Base-by-base conservation (phyloP, 1,140 invertebrate species). In the Pseudomyrmex sp. region DNA sequence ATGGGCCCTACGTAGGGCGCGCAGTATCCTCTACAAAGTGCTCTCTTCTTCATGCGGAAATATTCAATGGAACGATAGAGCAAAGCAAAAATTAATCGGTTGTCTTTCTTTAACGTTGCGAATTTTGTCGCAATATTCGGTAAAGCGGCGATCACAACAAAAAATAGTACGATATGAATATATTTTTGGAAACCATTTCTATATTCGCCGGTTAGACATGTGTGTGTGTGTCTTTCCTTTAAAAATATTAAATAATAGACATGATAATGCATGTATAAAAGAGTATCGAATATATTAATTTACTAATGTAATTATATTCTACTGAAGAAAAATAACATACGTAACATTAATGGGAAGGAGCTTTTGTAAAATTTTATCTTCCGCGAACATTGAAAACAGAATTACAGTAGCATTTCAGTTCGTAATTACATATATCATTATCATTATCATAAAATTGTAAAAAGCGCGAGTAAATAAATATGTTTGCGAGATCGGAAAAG, bases 41-140 rank as follows among this genome's bases (percentile, higher is more conserved):
- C 44, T 84, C 50, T 35, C 5, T 35, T 35, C 35, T 61, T 54
- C 52, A 56, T 76, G 73, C 23, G 58, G 56, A 84, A 84, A 88
- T 87, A 84, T 84, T 88, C 85, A 86, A 84, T 83, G 46, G 68
- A 20, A 69, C 73, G 58, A 66, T 87, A 69, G 80, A 76, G 44
- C 56, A 79, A 72, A 80, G 61, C 76, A 54, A 46, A 46, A 80
- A 59, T 70, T 80, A 80, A 80, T 80, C 44, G 12, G 44, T 70
- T 46, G 58, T 44, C 15, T 72, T 72, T 80, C 48, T 52, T 52
- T 10, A 1, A 59, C 23, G 12, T 59, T 44, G 26, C 59, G 20
- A 59, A 72, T 23, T 72, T 61, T 35, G 20, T 35, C 8, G 10
- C 13, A 1, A 68, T 69, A 23, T 59, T 10, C 59, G 8, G 26